phyloP scores from a whole-genome alignment of 30 jellyfish, hydroid and myxozoan genomes.

The Pelagia noctiluca region DNA sequence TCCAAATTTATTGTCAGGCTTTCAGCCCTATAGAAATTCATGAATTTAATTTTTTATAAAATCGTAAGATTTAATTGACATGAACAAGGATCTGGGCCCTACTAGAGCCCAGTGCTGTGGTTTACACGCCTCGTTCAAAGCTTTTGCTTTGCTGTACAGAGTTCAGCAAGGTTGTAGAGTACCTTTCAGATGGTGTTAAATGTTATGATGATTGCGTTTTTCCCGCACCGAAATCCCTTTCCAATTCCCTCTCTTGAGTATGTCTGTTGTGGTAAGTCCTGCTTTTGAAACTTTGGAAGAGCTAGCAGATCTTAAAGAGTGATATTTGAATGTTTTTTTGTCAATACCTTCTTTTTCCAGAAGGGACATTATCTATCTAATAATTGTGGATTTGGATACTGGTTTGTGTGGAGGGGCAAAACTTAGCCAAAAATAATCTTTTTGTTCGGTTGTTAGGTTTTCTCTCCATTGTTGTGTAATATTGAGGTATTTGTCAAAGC shows the following conservation, averaged over 20 bases:
- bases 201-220: neutral
- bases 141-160: neutral
- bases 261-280: neutral
- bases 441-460: too few relatives aligned
- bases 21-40: too few relatives aligned
- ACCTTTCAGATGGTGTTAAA: conserved; percentile 5
- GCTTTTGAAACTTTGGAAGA: neutral
- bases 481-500: neutral
- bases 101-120: conserved; percentile 1
- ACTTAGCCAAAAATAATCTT: neutral
- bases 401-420: neutral
- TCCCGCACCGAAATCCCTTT: neutral
- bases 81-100: conserved; percentile 12
- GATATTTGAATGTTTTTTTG: neutral
- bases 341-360: too few relatives aligned
- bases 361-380: neutral
- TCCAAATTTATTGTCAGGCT: too few relatives aligned
- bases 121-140: neutral
- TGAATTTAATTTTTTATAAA: too few relatives aligned
- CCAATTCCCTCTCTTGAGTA: conserved; percentile 3
- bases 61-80: too few relatives aligned
- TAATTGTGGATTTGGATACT: neutral
- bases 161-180: conserved; percentile 3
- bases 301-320: conserved; percentile 3
- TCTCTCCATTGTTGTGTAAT: neutral